Evolutionary conservation across 2,113 vertebrate species (phyloP), one percentile per base, ranked within the genome.

Genomic region (Megaptera novaeangliae): DNA sequence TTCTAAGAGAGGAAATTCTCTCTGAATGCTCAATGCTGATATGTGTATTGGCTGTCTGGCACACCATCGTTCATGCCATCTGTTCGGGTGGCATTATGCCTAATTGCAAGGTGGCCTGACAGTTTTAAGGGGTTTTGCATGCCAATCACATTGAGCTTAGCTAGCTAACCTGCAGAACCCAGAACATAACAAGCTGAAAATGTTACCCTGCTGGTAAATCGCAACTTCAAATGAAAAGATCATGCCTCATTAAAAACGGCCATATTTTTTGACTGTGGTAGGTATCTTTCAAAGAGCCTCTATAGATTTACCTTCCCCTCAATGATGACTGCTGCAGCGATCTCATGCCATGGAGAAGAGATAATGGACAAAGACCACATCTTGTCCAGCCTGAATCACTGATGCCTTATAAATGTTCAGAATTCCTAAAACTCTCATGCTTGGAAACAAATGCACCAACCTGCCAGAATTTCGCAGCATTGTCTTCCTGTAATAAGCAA

Each of bases 41-140:
- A 83, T 36, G 74, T 71, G 81, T 69, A 44, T 68, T 95, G 94
- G 94, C 96, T 98, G 98, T 95, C 98, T 98, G 98, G 97, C 98
- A 95, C 55, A 55, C 82, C 20, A 87, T 13, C 57, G 12, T n/a
- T 94, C 44, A 86, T 7, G 8, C 97, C 98, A 98, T 99, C 98
- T 99, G 98, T 93, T 94, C 18, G 6, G 61, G 96, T 98, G 98
- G 97, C 14, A 8, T 23, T 80, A 4, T 96, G 98, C 98, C 98
- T 97, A 88, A 97, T 98, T 96, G 74, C 95, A 97, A 98, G 97
- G 88, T 90, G 90, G 87, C 96, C 91, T 94, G 97, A 95, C 95
- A 97, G 91, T 93, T 98, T 96, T 91, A 93, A 98, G 88, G 92
- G 95, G 93, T 87, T 59, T 84, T 89, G 97, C 80, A 25, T n/a